A percentile compares a stretch with the other conserved stretches of the same genome.
phyloP scores from a whole-genome alignment of 2,797 vertebrate genomes.

The Capromys pilorides region DNA sequence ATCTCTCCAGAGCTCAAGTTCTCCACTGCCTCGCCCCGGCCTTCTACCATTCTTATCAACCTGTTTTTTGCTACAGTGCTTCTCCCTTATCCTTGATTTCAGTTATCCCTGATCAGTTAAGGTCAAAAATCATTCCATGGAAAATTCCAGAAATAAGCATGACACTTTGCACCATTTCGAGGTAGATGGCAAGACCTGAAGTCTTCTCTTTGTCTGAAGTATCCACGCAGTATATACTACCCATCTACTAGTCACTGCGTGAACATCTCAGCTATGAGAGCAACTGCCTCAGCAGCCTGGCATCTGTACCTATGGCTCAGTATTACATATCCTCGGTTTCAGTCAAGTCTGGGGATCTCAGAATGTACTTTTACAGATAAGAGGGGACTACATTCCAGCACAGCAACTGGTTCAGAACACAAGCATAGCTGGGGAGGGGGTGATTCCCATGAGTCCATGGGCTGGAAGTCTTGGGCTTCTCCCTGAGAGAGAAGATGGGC shows the following conservation, averaged over 20 bases:
- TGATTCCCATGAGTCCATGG: background rate
- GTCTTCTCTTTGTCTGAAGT: too few relatives aligned
- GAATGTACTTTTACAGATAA: background rate
- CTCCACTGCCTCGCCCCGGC: background rate
- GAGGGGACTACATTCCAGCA: background rate
- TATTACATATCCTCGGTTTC: background rate
- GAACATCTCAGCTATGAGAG: background rate
- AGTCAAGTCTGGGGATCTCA: background rate
- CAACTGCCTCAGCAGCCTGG: background rate
- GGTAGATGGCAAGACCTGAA: background rate
- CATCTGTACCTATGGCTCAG: background rate
- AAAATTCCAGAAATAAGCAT: background rate
- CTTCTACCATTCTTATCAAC: too few relatives aligned
- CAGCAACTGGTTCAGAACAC: background rate
- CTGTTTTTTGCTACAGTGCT: background rate
- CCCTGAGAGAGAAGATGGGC: background rate
- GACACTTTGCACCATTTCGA: background rate
- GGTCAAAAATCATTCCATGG: background rate
- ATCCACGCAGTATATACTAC: too few relatives aligned
- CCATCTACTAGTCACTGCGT: background rate
- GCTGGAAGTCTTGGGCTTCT: background rate
- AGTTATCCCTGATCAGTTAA: background rate
- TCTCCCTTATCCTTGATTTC: background rate
- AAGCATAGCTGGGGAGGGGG: background rate
- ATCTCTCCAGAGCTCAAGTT: background rate